Evolutionary conservation across 2,797 vertebrate species (phyloP).

Genomic region (Periparus ater): DNA sequence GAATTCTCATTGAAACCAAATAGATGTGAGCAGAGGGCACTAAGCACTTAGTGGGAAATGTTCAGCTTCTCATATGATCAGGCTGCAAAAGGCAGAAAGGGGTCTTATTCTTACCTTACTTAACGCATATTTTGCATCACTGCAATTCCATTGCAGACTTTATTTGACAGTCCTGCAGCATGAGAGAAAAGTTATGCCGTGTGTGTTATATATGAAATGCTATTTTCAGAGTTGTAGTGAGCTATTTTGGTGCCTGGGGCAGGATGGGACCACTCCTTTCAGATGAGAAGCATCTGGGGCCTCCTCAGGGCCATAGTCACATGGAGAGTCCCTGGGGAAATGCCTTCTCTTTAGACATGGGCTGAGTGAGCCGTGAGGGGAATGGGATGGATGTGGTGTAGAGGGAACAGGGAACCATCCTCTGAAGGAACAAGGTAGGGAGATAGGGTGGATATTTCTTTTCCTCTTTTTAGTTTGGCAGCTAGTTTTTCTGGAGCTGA

Average conservation of each 20-base stretch:
- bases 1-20: constrained; percentile 33
- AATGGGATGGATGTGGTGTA: not conserved
- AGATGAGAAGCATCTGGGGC: not conserved
- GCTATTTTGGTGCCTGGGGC: not conserved
- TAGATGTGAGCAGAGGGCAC: not conserved
- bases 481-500: not conserved
- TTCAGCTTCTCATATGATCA: not conserved
- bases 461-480: not conserved
- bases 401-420: not conserved
- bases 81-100: not conserved
- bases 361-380: not conserved
- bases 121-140: not conserved
- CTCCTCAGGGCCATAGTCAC: not conserved
- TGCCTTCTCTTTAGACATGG: not conserved
- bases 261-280: not conserved
- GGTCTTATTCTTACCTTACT: not conserved
- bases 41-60: not conserved
- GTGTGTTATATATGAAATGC: not conserved
- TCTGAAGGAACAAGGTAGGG: not conserved
- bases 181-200: not conserved
- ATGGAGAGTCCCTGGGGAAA: not conserved
- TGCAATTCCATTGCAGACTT: not conserved
- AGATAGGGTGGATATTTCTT: not conserved
- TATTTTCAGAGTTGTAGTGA: not conserved
- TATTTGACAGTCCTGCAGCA: not conserved